phyloP scores from a whole-genome alignment of 2,797 vertebrate species.

The Philypnodon macrostomus region DNA sequence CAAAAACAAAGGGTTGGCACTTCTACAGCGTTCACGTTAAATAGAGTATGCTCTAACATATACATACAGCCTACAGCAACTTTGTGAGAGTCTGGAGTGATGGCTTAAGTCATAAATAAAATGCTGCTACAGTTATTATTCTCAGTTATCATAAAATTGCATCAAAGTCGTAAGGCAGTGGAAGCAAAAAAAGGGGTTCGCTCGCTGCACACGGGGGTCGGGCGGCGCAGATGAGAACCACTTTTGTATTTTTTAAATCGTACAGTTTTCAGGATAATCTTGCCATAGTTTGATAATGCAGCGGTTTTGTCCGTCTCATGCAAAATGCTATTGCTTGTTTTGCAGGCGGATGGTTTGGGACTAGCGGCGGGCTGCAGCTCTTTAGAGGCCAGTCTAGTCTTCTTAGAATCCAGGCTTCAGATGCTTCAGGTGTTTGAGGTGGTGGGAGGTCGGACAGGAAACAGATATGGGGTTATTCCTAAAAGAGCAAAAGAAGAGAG shows the following conservation, averaged over 20 bases:
- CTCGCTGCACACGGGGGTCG: conserved; percentile 68
- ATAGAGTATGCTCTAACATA: conserved; percentile 79
- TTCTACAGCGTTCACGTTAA: conserved; percentile 84
- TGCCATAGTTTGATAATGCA: conserved; percentile 73
- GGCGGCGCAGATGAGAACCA: conserved; percentile 83
- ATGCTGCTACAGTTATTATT: conserved; percentile 81
- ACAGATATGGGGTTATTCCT: conserved; percentile 61
- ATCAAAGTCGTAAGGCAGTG: conserved; percentile 85
- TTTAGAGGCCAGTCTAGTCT: conserved; percentile 53
- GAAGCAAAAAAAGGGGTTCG: conserved; percentile 66
- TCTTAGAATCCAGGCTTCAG: conserved; percentile 47
- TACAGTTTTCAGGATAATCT: conserved; percentile 52
- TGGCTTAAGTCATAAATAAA: conserved; percentile 88
- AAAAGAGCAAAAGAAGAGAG: conserved; percentile 41
- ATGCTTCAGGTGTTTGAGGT: conserved; percentile 39
- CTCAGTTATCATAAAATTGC: conserved; percentile 77
- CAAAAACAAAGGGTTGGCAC: conserved; percentile 84
- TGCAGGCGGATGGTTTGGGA: conserved; percentile 74
- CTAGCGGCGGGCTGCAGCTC: conserved; percentile 79
- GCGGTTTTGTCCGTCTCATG: conserved; percentile 84
- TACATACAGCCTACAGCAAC: conserved; percentile 80
- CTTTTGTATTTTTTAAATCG: conserved; percentile 71
- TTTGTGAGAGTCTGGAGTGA: conserved; percentile 72
- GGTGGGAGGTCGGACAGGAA: conserved; percentile 61
- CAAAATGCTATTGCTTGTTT: conserved; percentile 81